Evolutionary conservation across 2,797 vertebrate genomes (phyloP).

Genomic region (Crenuchus spilurus): DNA sequence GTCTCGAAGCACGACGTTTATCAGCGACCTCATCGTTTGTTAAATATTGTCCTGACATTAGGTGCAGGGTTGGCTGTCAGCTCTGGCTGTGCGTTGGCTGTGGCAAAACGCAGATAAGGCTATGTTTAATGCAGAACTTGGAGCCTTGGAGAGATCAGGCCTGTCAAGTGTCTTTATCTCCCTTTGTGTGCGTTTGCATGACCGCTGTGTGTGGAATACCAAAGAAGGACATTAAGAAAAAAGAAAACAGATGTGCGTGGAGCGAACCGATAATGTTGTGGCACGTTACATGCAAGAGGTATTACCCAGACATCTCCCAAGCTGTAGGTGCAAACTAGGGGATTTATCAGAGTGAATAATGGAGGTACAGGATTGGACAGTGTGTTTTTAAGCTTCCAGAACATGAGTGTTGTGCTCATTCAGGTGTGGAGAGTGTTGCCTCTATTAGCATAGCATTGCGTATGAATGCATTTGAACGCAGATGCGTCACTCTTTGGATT

Average conservation of each 20-base stretch:
- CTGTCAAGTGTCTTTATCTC: constrained; percentile 59
- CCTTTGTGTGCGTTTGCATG: constrained; percentile 37
- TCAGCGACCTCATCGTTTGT: constrained; percentile 55
- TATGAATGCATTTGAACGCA: neutral
- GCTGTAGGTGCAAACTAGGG: constrained; percentile 1
- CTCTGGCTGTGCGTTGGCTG: constrained; percentile 30
- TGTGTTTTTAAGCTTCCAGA: neutral
- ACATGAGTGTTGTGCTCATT: neutral
- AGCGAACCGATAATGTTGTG: constrained; percentile 12
- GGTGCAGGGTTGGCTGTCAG: constrained; percentile 46
- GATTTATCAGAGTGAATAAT: constrained; percentile 7
- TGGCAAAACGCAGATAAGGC: constrained; percentile 50
- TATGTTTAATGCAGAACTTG: constrained; percentile 50
- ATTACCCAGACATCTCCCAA: constrained; percentile 10
- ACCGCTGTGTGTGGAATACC: constrained; percentile 38
- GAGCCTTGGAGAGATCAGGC: constrained; percentile 47
- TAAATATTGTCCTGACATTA: constrained; percentile 59
- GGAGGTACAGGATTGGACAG: neutral
- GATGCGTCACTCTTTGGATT: neutral
- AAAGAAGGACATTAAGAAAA: constrained; percentile 29
- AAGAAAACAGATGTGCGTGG: neutral
- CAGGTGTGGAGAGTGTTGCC: neutral
- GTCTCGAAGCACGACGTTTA: constrained; percentile 30
- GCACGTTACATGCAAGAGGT: constrained; percentile 8
- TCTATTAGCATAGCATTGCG: neutral